These are phyloP conservation scores for Caenorhabditis afra DNA, from an alignment of 2,888 invertebrate genomes.

Conservation along the genomic window DNA sequence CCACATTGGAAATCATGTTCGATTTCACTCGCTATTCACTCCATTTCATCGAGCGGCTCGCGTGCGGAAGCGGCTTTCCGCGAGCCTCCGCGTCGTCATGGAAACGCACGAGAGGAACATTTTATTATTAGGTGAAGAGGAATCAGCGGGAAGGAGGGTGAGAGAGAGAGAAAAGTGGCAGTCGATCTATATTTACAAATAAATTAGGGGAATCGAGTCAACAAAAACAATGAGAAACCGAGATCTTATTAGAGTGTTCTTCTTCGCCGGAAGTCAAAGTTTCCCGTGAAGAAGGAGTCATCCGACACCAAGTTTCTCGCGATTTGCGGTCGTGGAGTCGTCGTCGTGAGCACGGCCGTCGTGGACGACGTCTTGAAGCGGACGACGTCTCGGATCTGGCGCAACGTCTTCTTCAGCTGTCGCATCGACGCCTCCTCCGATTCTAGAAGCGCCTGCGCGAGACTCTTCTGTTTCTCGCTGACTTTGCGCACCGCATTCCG, in stretches of 20 bases:
- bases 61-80: conserved; percentile 46
- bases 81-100: conserved; percentile 27
- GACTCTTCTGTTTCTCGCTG: conserved; percentile 38
- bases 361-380: conserved; percentile 35
- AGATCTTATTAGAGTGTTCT: background rate
- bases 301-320: conserved; percentile 15
- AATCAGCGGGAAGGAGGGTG: conserved; percentile 18
- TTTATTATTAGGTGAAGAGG: conserved; percentile 25
- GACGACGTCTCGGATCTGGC: conserved; percentile 48
- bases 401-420: conserved; percentile 48
- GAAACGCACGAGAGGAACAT: conserved; percentile 8
- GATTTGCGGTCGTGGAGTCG: background rate
- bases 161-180: conserved; percentile 10
- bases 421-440: conserved; percentile 52
- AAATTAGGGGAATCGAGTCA: conserved; percentile 13
- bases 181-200: conserved; percentile 39
- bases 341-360: conserved; percentile 4
- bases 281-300: conserved; percentile 22
- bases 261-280: conserved; percentile 22
- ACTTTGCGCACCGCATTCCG: conserved; percentile 32
- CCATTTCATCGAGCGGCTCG: conserved; percentile 22
- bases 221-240: conserved; percentile 10
- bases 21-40: conserved; percentile 9
- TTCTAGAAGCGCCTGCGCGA: conserved; percentile 48
- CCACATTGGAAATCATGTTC: conserved; percentile 48